Conservation (phyloP, 2,888 invertebrate species). For the Phoenoteleia sp. region DNA sequence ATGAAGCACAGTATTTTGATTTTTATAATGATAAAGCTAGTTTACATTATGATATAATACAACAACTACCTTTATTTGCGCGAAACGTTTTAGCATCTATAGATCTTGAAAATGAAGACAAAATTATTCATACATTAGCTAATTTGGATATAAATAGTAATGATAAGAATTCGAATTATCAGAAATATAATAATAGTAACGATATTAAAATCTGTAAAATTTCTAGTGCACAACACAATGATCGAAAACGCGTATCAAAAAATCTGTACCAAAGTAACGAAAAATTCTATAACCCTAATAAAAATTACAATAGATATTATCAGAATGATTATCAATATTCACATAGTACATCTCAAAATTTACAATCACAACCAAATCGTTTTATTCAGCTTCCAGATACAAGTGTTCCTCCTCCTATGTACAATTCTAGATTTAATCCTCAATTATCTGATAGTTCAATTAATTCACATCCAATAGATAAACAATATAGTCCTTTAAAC, state of each 20-base stretch:
- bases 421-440: not conserved
- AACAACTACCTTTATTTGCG: conserved; percentile 52
- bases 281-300: not conserved
- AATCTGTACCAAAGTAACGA: too few species aligned
- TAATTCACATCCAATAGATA: not conserved
- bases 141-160: conserved; percentile 44
- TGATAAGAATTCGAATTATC: conserved; percentile 26
- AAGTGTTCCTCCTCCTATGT: conserved; percentile 3
- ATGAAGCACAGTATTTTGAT: conserved; percentile 40
- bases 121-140: conserved; percentile 36
- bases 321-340: too few species aligned
- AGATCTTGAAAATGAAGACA: conserved; percentile 31
- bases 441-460: not conserved
- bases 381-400: not conserved
- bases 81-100: conserved; percentile 40
- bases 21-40: conserved; percentile 19
- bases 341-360: too few species aligned
- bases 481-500: conserved; percentile 19
- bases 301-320: not conserved
- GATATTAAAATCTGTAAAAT: conserved; percentile 34
- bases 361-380: not conserved
- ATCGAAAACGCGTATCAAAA: too few species aligned
- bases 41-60: conserved; percentile 46
- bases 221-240: not conserved
- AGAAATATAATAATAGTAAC: not conserved